Evolutionary conservation across 2,888 invertebrate genomes (phyloP), one percentile per base, ranked within the genome.

Genomic region (Drosophila prostipennis): DNA sequence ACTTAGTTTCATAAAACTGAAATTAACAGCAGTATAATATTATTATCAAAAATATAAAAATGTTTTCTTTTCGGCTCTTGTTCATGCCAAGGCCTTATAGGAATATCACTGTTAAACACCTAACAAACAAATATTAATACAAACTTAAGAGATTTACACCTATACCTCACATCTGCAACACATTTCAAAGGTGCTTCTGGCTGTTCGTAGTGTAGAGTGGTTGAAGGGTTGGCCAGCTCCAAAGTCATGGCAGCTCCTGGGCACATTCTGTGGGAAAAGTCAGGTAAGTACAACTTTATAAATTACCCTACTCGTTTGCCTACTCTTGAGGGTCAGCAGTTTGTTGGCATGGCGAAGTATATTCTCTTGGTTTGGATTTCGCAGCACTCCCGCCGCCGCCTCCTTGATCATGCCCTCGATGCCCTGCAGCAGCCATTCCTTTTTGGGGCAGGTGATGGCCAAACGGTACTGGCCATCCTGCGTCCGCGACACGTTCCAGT

Each of bases 341-440:
- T 74, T 56, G 4, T 76, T 59, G 6, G 81, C 81, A 69, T 87
- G 71, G 14, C 67, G 60, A 0, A 61, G 79, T 6, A 78, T 19
- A 42, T 59, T 51, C 0, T 39, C 5, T 8, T 72, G 65, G n/a
- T 76, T 75, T 13, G 78, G 78, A 43, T 48, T 68, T 8, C 80
- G 68, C 0, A 87, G 42, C 13, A 76, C 39, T 11, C 63, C 70
- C 3, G 65, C 65, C 5, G 78, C 80, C 7, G 86, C 54, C 54
- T 82, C 80, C 39, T 78, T 77, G 26, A 83, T 61, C 76, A 85
- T 74, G 2, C 78, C 80, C 43, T 87, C 86, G 13, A 87, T 78
- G 52, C 68, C 64, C 19, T 78, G 63, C 14, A 87, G 0, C 0
- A 85, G 67, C 39, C 73, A 57, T 3, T 85, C 80, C 59, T 87